Evolutionary conservation across 1,140 invertebrate genomes (phyloP), one percentile per base, ranked within the genome.

Genomic region (Ptiloglossa arizonensis): DNA sequence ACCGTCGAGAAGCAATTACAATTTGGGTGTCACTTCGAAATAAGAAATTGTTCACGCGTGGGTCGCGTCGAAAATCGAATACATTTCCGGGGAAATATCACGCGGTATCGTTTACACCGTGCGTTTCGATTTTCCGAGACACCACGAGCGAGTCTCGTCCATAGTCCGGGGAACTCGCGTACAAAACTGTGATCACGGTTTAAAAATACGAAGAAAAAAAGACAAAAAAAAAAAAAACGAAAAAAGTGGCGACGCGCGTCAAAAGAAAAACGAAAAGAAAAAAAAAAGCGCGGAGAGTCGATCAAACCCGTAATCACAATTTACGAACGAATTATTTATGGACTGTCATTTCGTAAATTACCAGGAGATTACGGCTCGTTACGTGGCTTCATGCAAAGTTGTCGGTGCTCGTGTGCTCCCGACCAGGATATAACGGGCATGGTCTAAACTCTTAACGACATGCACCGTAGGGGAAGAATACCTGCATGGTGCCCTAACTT

Each of bases 301-400:
- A 84, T 84, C 78, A 44, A 78, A 81, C 82, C 82, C 68, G 59
- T 81, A 85, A 85, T 85, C 83, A 81, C 46, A 73, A 77, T 85
- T 85, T 85, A 81, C 83, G 68, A 67, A 81, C 79, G 82, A 85
- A 85, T 84, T 84, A 85, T 85, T 84, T 84, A 85, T 78, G 79
- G 60, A 84, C 83, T 85, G 83, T 78, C 82, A 85, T 85, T 85
- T 85, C 22, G 82, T 74, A 85, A 85, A 85, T 85, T 84, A 85
- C 82, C 59, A 52, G 56, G 62, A 69, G 82, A 84, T 84, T 84
- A 83, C 70, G 56, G 77, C 81, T 84, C 77, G 81, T 84, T 84
- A 80, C 76, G 66, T 69, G 68, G 68, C 68, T 69, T 64, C 74
- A 57, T 69, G 66, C 44, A 69, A 76, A 76, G 52, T 76, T 69